These are phyloP conservation scores for Xanthia togata DNA, from an alignment of 2,888 invertebrate species.

Conservation along the genomic window DNA sequence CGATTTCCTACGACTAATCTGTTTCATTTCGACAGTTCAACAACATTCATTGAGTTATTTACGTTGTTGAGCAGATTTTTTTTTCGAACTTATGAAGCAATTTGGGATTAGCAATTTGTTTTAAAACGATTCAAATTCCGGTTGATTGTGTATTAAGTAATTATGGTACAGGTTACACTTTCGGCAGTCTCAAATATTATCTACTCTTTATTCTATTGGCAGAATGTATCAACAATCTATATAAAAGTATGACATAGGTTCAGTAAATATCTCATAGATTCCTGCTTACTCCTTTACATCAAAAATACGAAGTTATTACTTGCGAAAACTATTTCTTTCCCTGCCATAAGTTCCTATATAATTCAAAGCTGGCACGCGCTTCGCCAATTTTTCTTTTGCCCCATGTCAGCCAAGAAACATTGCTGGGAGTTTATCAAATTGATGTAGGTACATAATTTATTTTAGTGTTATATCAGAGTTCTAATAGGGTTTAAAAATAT, in stretches of 20 bases:
- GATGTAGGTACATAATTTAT: constrained; percentile 23
- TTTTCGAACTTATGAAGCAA: too few species aligned
- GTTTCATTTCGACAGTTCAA: too few species aligned
- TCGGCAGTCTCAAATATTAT: too few species aligned
- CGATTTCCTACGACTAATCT: too few species aligned
- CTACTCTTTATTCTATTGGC: too few species aligned
- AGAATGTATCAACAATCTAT: neutral
- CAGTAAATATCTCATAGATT: constrained; percentile 3
- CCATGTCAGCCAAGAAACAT: constrained; percentile 53
- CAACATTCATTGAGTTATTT: too few species aligned
- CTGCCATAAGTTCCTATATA: constrained; percentile 49
- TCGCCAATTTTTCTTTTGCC: constrained; percentile 43
- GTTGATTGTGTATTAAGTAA: too few species aligned
- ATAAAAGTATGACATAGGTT: neutral
- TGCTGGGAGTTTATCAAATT: constrained; percentile 39
- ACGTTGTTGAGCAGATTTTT: too few species aligned
- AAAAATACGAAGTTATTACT: constrained; percentile 37
- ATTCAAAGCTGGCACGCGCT: constrained; percentile 52
- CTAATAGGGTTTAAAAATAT: constrained; percentile 6
- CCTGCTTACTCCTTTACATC: neutral
- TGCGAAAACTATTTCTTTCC: constrained; percentile 39
- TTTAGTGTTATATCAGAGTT: constrained; percentile 1
- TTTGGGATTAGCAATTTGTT: too few species aligned
- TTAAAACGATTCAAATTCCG: too few species aligned
- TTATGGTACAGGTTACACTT: too few species aligned